These are phyloP conservation scores for Callyntrura sp. DNA, from an alignment of 2,888 invertebrate species.

Conservation along the genomic window DNA sequence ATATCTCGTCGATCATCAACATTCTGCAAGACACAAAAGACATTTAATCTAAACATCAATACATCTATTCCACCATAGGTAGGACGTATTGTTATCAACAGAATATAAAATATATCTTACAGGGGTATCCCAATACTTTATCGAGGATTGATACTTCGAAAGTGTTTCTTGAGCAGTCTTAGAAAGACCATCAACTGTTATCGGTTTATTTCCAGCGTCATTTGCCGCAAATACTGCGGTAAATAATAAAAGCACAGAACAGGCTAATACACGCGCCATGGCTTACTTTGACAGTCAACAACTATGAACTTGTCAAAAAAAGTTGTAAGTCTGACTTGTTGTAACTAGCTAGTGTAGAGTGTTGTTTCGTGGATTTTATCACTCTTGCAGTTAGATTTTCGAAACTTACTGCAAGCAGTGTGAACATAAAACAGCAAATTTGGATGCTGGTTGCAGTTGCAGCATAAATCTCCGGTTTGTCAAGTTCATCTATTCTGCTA, in stretches of 20 bases:
- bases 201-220: conserved; percentile 52
- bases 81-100: background rate
- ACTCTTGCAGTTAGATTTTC: background rate
- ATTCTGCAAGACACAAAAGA: conserved; percentile 29
- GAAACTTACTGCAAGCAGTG: background rate
- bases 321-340: too few relatives aligned
- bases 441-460: background rate
- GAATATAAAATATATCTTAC: conserved; percentile 33
- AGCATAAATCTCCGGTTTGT: background rate
- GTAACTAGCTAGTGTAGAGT: too few relatives aligned
- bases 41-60: background rate
- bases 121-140: conserved; percentile 62
- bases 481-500: too few relatives aligned
- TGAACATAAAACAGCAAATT: background rate
- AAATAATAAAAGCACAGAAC: background rate
- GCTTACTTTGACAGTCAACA: background rate
- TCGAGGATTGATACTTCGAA: conserved; percentile 17
- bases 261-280: background rate
- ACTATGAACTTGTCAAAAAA: background rate
- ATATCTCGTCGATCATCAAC: conserved; percentile 15
- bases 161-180: conserved; percentile 47
- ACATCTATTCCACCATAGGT: background rate
- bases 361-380: too few relatives aligned
- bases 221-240: conserved; percentile 12
- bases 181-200: conserved; percentile 18